Percentiles rank a stretch among this genome's conserved stretches.
Conservation (phyloP, 1,140 invertebrate genomes). For the Apis laboriosa region DNA sequence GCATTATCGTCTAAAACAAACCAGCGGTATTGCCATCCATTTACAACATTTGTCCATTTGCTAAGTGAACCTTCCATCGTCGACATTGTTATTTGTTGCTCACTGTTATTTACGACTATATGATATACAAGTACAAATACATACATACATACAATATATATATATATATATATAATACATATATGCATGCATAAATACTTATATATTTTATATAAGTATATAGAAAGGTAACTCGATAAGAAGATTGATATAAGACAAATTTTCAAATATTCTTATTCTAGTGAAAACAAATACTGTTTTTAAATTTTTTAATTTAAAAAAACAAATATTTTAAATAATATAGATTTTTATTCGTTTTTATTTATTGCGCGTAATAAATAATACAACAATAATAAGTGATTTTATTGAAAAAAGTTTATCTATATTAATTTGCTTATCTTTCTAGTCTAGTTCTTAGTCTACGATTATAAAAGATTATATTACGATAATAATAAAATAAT, state of each 20-base stretch:
- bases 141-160: too few relatives aligned
- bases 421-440: conserved; percentile 9
- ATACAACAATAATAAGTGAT: neutral
- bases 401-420: neutral
- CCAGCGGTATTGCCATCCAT: conserved; percentile 99
- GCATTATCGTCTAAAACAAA: conserved; percentile 98
- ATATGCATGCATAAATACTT: neutral
- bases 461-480: conserved; percentile 36
- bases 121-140: neutral
- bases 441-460: conserved; percentile 27
- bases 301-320: neutral
- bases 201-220: neutral
- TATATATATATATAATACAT: neutral
- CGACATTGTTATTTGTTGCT: conserved; percentile 78
- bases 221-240: conserved; percentile 39
- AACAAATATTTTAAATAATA: neutral
- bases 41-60: conserved; percentile 99
- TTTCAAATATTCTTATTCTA: neutral
- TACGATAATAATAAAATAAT: conserved; percentile 47
- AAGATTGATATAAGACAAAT: conserved; percentile 20
- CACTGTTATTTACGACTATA: neutral
- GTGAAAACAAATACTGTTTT: neutral
- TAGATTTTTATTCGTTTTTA: neutral
- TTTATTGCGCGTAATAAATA: neutral
- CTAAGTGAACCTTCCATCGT: conserved; percentile 98